Evolutionary conservation across 2,113 vertebrate genomes (phyloP).

Genomic region (Glaucomys volans): DNA sequence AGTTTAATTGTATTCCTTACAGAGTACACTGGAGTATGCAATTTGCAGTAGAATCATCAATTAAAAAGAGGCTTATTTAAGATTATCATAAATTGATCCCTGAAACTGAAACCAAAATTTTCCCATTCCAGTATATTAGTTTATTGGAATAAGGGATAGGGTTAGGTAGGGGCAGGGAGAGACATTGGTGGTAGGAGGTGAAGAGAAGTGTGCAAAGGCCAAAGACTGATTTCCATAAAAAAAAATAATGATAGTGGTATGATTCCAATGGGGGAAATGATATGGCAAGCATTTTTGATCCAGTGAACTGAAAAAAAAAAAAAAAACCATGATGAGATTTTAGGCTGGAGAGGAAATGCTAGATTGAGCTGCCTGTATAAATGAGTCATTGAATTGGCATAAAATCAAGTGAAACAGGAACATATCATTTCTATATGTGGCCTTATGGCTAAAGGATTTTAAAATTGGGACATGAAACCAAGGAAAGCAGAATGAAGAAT

Average conservation of each 20-base stretch:
- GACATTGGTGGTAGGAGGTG: not conserved
- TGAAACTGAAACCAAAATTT: conserved; percentile 51
- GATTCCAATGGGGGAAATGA: conserved; percentile 42
- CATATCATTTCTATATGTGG: conserved; percentile 61
- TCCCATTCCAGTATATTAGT: conserved; percentile 34
- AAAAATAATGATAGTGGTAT: conserved; percentile 15
- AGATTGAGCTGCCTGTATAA: conserved; percentile 63
- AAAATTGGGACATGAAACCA: conserved; percentile 54
- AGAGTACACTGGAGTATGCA: conserved; percentile 82
- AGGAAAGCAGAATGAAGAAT: conserved; percentile 53
- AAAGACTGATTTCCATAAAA: conserved; percentile 24
- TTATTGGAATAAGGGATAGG: conserved; percentile 37
- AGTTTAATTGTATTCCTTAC: conserved; percentile 78
- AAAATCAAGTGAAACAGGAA: conserved; percentile 68
- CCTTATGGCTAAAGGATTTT: conserved; percentile 54
- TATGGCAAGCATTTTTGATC: conserved; percentile 65
- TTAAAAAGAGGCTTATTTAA: conserved; percentile 80
- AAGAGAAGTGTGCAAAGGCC: not conserved
- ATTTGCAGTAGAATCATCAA: conserved; percentile 76
- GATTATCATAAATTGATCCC: conserved; percentile 69
- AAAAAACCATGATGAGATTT: conserved; percentile 70
- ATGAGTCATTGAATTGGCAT: conserved; percentile 74
- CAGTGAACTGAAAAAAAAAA: conserved; percentile 64
- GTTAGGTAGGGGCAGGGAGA: not conserved
- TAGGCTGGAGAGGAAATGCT: conserved; percentile 63